A percentile compares a stretch with the other conserved stretches of the same genome.
Conservation (phyloP, 2,113 vertebrate genomes). For the Cyprinodon brontotheroides region DNA sequence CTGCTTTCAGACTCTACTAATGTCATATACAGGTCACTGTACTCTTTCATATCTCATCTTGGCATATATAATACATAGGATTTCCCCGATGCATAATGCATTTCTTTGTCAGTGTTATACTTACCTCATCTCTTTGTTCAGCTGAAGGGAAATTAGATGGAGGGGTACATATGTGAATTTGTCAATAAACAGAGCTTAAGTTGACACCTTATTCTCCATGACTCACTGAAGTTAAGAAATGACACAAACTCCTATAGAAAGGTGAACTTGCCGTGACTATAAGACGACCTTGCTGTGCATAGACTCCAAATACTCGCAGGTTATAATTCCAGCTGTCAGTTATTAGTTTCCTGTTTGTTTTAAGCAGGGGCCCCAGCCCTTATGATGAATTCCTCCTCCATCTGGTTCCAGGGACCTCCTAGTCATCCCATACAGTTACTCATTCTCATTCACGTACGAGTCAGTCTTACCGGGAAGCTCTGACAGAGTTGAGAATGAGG, state of each 20-base stretch:
- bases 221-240: slow-evolving; percentile 37
- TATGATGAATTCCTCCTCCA: slow-evolving; percentile 45
- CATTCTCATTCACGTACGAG: slow-evolving; percentile 15
- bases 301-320: slow-evolving; percentile 20
- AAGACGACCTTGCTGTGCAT: slow-evolving; percentile 39
- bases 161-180: slow-evolving; percentile 4
- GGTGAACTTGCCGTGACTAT: slow-evolving; percentile 39
- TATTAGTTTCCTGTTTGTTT: slow-evolving; percentile 58
- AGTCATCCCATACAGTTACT: not conserved
- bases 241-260: slow-evolving; percentile 34
- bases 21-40: slow-evolving; percentile 52
- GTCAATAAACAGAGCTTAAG: slow-evolving; percentile 4
- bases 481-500: slow-evolving; percentile 4
- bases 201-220: slow-evolving; percentile 39
- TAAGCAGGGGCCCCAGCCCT: slow-evolving; percentile 28
- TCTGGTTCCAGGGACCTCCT: slow-evolving; percentile 46
- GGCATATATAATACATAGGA: slow-evolving; percentile 50
- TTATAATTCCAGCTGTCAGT: slow-evolving; percentile 49
- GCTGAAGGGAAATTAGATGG: not conserved
- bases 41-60: slow-evolving; percentile 26
- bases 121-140: slow-evolving; percentile 39
- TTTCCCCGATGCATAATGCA: slow-evolving; percentile 44
- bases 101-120: slow-evolving; percentile 45
- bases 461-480: slow-evolving; percentile 51
- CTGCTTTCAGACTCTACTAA: slow-evolving; percentile 34